A percentile compares a stretch with the other conserved stretches of the same genome.
phyloP scores from a whole-genome alignment of 2,797 vertebrate genomes.

The Pangasius mekongensis region DNA sequence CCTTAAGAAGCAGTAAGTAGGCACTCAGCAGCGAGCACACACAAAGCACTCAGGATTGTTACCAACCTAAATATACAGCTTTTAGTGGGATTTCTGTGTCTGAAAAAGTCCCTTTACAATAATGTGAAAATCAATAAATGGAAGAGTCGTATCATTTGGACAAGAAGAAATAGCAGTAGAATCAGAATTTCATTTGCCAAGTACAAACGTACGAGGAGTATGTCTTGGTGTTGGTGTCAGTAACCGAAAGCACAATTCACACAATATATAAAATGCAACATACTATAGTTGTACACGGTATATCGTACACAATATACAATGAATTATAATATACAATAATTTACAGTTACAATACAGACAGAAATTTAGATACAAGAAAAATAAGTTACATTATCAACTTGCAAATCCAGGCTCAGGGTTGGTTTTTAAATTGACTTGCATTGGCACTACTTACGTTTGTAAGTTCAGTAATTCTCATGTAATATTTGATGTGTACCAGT shows the following conservation, averaged over 20 bases:
- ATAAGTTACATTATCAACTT: background rate
- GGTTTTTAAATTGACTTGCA: background rate
- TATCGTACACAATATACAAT: background rate
- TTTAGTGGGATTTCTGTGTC: conserved; percentile 2
- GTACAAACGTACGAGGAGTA: background rate
- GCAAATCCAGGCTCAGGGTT: background rate
- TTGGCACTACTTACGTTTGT: background rate
- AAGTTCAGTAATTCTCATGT: background rate
- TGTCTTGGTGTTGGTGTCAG: background rate
- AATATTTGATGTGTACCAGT: background rate
- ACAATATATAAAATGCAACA: background rate
- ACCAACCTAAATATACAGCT: background rate
- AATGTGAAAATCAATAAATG: background rate
- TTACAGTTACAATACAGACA: too few relatives aligned
- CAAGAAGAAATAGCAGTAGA: background rate
- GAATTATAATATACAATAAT: background rate
- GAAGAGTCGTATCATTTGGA: background rate
- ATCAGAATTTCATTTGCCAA: background rate
- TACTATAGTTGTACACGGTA: background rate
- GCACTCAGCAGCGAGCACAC: background rate
- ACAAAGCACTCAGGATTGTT: background rate
- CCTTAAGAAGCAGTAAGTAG: conserved; percentile 97
- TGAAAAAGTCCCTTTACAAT: background rate
- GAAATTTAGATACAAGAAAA: background rate
- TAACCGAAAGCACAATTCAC: background rate